Evolutionary conservation across 1,140 invertebrate species (phyloP).

Genomic region (Drosophila obscura): DNA sequence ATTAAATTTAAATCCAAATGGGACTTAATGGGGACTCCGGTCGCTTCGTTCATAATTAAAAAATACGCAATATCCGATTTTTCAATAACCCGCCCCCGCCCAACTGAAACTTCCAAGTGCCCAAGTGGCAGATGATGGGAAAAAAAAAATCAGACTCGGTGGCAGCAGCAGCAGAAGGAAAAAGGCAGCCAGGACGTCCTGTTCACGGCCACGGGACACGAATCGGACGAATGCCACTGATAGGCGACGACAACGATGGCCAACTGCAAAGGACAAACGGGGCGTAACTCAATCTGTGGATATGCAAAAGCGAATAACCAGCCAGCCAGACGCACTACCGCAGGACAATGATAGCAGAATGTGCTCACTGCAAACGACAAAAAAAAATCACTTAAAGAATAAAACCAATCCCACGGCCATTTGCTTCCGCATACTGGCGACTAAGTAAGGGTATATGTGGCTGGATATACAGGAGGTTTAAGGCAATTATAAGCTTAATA

Average conservation of each 20-base stretch:
- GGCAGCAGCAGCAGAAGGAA: conserved; percentile 7
- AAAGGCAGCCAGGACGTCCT: conserved; percentile 6
- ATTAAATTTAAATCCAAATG: conserved; percentile 64
- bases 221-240: conserved; percentile 46
- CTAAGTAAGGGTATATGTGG: neutral
- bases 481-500: no score
- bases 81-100: conserved; percentile 49
- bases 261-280: conserved; percentile 49
- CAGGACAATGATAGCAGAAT: conserved; percentile 58
- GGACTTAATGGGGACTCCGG: conserved; percentile 39
- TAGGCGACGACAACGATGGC: conserved; percentile 46
- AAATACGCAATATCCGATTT: conserved; percentile 73
- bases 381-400: conserved; percentile 31
- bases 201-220: conserved; percentile 42
- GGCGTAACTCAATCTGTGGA: conserved; percentile 70
- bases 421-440: conserved; percentile 33
- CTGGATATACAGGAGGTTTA: no score
- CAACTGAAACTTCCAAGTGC: conserved; percentile 12
- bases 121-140: conserved; percentile 3
- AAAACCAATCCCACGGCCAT: conserved; percentile 35
- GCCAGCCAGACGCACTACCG: conserved; percentile 45
- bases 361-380: conserved; percentile 9
- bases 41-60: conserved; percentile 62
- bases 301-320: conserved; percentile 62
- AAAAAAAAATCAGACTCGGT: neutral